Evolutionary conservation across 1,140 invertebrate genomes (phyloP).

Genomic region (Trichonephila inaurata): DNA sequence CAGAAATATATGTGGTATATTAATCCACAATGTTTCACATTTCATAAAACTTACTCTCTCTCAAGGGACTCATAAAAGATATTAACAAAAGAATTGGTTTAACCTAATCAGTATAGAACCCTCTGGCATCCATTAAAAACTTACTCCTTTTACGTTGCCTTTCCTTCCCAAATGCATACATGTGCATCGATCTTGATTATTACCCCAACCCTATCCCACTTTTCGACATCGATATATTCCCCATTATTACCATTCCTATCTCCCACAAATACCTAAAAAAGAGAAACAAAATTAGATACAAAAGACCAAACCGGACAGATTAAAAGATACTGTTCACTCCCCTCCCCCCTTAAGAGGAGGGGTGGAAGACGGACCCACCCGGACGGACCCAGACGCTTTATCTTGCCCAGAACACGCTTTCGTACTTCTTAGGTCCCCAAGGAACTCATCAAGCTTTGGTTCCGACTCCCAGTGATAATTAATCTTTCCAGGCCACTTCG

Average conservation of each 20-base stretch:
- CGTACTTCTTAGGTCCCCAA: slow-evolving; percentile 41
- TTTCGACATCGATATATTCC: background rate
- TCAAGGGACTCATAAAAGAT: too few relatives aligned
- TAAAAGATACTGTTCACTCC: slow-evolving; percentile 13
- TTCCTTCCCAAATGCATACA: background rate
- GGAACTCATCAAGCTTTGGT: slow-evolving; percentile 59
- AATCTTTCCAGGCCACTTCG: slow-evolving; percentile 48
- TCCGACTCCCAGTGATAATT: slow-evolving; percentile 63
- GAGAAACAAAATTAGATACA: slow-evolving; percentile 16
- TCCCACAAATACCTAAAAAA: background rate
- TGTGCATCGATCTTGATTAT: slow-evolving; percentile 15
- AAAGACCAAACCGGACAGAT: slow-evolving; percentile 38
- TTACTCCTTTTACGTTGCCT: background rate
- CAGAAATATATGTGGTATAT: too few relatives aligned
- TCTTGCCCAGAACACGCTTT: slow-evolving; percentile 65
- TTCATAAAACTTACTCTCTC: too few relatives aligned
- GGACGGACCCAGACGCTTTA: slow-evolving; percentile 36
- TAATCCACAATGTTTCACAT: too few relatives aligned
- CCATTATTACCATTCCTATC: background rate
- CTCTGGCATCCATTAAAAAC: background rate
- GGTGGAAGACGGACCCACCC: background rate
- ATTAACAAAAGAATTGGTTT: too few relatives aligned
- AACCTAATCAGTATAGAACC: too few relatives aligned
- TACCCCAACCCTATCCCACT: background rate
- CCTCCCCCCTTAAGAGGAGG: background rate